Conservation (phyloP, 2,888 invertebrate species). For the Lamellibrachia satsuma region DNA sequence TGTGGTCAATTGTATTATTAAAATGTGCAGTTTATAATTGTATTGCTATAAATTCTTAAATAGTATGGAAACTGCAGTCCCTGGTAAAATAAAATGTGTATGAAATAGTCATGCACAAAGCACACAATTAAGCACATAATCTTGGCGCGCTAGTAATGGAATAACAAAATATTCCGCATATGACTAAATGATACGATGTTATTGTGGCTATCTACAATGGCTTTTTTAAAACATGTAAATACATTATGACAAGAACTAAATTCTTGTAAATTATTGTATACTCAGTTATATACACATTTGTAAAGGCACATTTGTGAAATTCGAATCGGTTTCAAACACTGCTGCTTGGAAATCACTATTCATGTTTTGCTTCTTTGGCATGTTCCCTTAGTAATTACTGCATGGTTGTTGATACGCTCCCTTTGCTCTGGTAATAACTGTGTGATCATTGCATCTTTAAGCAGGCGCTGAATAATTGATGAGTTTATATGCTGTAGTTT, state of each 20-base stretch:
- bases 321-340: too few relatives aligned
- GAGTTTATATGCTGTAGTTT: background rate
- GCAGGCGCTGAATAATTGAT: slow-evolving; percentile 9
- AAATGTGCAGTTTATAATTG: background rate
- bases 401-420: background rate
- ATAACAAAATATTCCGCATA: too few relatives aligned
- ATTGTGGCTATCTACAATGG: background rate
- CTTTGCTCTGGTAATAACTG: background rate
- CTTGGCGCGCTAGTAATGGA: too few relatives aligned
- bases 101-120: background rate
- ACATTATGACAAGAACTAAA: background rate
- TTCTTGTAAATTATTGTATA: too few relatives aligned
- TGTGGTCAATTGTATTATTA: background rate
- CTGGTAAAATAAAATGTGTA: background rate
- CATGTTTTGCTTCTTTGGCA: background rate
- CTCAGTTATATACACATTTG: too few relatives aligned
- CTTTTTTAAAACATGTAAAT: background rate
- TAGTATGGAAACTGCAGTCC: background rate
- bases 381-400: background rate
- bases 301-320: too few relatives aligned
- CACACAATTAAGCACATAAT: background rate
- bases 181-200: background rate
- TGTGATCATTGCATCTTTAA: slow-evolving; percentile 17
- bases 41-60: background rate
- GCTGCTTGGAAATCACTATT: background rate